phyloP scores from a whole-genome alignment of 2,888 invertebrate species.

The Ernsta delagoae region DNA sequence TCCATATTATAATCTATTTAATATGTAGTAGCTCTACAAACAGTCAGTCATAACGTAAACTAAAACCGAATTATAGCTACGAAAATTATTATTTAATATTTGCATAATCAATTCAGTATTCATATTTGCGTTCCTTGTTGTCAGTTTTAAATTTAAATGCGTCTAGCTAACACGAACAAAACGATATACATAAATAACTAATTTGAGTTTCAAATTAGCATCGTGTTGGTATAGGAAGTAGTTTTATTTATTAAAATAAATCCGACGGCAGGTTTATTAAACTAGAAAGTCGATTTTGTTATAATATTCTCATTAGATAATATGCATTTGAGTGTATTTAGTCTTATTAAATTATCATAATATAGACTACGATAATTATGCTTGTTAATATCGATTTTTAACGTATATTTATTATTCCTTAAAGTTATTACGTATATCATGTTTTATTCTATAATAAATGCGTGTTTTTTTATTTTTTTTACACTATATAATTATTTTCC shows the following conservation, averaged over 20 bases:
- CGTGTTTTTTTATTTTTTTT: too few species aligned
- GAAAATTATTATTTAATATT: background rate
- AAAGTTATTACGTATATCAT: background rate
- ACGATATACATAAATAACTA: constrained; percentile 19
- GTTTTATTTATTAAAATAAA: constrained; percentile 16
- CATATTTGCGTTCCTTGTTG: background rate
- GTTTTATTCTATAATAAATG: too few species aligned
- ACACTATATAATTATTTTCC: too few species aligned
- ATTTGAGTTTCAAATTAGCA: constrained; percentile 31
- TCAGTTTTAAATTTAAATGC: background rate
- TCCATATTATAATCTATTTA: too few species aligned
- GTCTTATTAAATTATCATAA: constrained; percentile 25
- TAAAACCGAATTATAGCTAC: too few species aligned
- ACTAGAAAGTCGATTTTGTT: constrained; percentile 30
- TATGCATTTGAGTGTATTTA: background rate
- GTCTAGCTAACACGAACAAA: constrained; percentile 16
- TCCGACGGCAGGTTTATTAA: constrained; percentile 13
- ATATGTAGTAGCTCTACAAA: background rate
- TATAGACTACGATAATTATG: background rate
- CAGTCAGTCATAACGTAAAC: too few species aligned
- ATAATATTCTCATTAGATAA: constrained; percentile 10
- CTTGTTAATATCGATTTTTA: background rate
- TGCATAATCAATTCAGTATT: background rate
- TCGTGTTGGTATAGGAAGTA: constrained; percentile 28
- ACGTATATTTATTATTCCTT: background rate